Percentiles rank a stretch among this genome's conserved stretches.
phyloP scores from a whole-genome alignment of 2,113 vertebrate genomes.

The Gasterosteus aculeatus region DNA sequence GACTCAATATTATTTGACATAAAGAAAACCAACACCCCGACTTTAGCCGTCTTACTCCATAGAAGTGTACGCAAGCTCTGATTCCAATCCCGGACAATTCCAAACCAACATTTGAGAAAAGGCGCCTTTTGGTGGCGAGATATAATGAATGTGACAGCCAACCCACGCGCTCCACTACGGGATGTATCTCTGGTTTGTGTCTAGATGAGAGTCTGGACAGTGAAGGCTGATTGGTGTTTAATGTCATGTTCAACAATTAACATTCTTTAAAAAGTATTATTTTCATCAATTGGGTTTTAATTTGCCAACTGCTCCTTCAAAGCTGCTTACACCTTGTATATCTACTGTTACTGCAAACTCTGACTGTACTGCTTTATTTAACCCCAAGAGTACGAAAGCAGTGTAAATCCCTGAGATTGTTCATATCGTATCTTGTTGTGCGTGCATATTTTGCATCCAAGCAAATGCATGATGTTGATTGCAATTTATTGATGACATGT shows the following conservation, averaged over 20 bases:
- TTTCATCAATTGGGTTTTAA: neutral
- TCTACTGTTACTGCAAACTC: neutral
- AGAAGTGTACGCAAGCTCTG: too few species aligned
- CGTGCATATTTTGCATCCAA: slow-evolving; percentile 14
- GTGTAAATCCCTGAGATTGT: slow-evolving; percentile 24
- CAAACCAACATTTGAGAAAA: too few species aligned
- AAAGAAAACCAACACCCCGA: too few species aligned
- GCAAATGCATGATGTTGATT: neutral
- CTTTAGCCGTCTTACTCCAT: too few species aligned
- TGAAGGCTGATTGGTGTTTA: neutral
- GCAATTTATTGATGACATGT: slow-evolving; percentile 5
- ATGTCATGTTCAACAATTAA: neutral
- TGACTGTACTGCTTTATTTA: slow-evolving; percentile 20
- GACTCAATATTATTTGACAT: too few species aligned
- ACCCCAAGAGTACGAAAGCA: slow-evolving; percentile 26
- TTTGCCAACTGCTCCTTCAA: neutral
- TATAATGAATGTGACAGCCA: too few species aligned
- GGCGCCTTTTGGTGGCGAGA: too few species aligned
- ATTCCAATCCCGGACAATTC: too few species aligned
- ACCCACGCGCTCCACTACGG: too few species aligned
- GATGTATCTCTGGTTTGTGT: slow-evolving; percentile 5
- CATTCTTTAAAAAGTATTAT: slow-evolving; percentile 4
- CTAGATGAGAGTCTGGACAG: neutral
- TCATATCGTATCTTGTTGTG: neutral
- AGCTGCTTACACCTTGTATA: neutral